Conservation (phyloP, 1,140 invertebrate genomes). For the Drosophila novamexicana region DNA sequence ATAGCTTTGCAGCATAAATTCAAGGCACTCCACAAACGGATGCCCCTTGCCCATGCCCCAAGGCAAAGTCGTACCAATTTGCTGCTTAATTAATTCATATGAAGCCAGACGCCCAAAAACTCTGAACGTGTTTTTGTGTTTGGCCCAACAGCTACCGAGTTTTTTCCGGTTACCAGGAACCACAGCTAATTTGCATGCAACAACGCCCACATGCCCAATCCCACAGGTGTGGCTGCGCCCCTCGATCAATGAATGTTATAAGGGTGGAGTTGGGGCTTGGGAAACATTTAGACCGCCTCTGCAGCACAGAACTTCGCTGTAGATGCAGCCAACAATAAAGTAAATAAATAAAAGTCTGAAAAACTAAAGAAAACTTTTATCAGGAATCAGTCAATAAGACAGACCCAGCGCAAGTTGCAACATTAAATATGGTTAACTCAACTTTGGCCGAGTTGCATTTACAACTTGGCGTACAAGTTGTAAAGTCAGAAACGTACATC, state of each 20-base stretch:
- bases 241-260: too few species aligned
- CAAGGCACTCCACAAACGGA: too few species aligned
- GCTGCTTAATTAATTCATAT: slow-evolving; percentile 23
- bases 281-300: slow-evolving; percentile 7
- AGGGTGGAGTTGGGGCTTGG: background rate
- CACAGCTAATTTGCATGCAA: slow-evolving; percentile 1
- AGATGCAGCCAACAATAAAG: background rate
- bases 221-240: background rate
- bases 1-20: too few species aligned
- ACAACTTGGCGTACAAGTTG: background rate
- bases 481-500: background rate
- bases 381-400: background rate
- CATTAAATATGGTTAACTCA: slow-evolving; percentile 5
- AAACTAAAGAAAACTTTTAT: slow-evolving; percentile 9
- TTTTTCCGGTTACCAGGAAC: background rate
- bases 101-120: slow-evolving; percentile 12
- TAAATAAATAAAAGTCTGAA: slow-evolving; percentile 14
- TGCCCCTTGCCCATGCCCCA: too few species aligned
- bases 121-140: background rate
- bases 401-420: background rate
- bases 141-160: background rate
- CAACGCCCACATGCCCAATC: background rate
- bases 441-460: slow-evolving; percentile 1
- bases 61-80: background rate
- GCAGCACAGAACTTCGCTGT: background rate